Base-by-base conservation (phyloP, 2,888 invertebrate species). In the Drosophila seclusa region DNA sequence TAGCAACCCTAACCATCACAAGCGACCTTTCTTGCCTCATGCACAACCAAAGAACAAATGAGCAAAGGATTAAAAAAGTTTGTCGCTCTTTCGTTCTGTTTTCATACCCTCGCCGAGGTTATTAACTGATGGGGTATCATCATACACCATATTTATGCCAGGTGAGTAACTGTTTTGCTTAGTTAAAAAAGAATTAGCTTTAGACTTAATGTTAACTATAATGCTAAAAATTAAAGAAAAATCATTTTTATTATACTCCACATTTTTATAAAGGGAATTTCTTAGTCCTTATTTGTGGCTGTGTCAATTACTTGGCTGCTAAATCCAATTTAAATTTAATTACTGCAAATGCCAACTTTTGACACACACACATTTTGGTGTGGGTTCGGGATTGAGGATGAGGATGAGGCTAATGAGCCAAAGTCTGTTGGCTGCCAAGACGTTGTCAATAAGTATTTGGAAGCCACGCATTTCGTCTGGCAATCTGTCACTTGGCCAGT, bases 241-340 rank as follows among this genome's bases (percentile, higher is more conserved):
- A 24, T 2, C 2, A 16, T 16, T 45, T 21, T 16, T 1, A 7
- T 21, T 6, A 8, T 45, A 45, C 24, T 8, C 16, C 24, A 2
- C 8, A 24, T 8, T 45, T 4, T 11, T 11, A 3, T 4, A 7
- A 16, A 16, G 36, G 38, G 24, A 21, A 57, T 36, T 29, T 18
- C 7, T 2, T 4, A 38, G 38, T 36, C 54, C 27, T 50, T 34
- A 18, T 18, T 45, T 42, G 18, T 50, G 31, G 52, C 27, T 45
- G 18, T 52, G n/a, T 32, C 1, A 74, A 57, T 50, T 73, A 45
- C 49, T 61, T 68, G 60, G 24, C 82, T 76, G 60, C 53, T 61
- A 66, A 83, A 86, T 88, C 73, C 83, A 83, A 88, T 86, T 86
- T 89, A 64, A 83, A 80, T 88, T 83, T 82, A 88, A 82, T 88